These are phyloP conservation scores for Oriolus oriolus DNA, from an alignment of 2,113 vertebrate species.

Conservation along the genomic window DNA sequence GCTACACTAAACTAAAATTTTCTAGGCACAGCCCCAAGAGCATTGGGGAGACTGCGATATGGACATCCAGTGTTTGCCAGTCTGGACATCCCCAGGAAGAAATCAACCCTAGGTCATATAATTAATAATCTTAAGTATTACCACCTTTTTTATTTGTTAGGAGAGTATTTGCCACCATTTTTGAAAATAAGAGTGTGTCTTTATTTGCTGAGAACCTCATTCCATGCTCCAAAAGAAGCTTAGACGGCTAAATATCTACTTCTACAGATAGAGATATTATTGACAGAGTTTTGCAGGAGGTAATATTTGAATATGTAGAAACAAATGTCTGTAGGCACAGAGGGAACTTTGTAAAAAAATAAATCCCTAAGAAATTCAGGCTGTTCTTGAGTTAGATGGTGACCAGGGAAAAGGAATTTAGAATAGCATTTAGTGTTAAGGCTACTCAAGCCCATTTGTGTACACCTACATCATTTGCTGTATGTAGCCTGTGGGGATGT, in stretches of 20 bases:
- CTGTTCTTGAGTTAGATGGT: neutral
- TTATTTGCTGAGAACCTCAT: neutral
- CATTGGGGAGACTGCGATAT: accelerated
- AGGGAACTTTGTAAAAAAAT: neutral
- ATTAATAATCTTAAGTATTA: neutral
- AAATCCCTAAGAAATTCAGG: neutral
- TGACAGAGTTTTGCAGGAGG: neutral
- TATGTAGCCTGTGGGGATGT: neutral
- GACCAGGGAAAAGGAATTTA: neutral
- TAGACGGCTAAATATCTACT: neutral
- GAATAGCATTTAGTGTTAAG: neutral
- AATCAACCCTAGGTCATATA: neutral
- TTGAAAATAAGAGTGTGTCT: neutral
- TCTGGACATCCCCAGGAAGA: neutral
- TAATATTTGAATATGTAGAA: neutral
- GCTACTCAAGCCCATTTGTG: neutral
- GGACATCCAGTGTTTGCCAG: neutral
- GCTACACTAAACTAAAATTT: neutral
- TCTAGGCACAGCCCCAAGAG: neutral
- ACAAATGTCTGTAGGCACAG: neutral
- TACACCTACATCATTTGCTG: neutral
- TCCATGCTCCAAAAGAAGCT: neutral
- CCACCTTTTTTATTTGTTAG: neutral
- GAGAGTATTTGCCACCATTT: neutral
- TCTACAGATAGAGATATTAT: neutral